These are phyloP conservation scores for Sciurus vulgaris DNA, from an alignment of 2,797 vertebrate genomes.

Conservation along the genomic window DNA sequence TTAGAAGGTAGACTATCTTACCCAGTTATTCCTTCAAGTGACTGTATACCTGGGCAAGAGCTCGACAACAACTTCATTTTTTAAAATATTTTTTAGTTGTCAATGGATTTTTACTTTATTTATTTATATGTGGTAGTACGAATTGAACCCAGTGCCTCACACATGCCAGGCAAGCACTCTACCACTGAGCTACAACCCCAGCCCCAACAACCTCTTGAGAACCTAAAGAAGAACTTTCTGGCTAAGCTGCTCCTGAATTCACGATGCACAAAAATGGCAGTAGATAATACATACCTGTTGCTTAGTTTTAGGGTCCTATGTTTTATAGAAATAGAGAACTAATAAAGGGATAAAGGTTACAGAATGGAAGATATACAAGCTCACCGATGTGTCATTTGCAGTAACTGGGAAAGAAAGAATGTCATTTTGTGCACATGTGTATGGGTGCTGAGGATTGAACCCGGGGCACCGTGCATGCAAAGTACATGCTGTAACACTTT, in stretches of 20 bases:
- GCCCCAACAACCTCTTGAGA: background rate
- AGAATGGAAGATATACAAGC: background rate
- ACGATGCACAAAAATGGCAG: background rate
- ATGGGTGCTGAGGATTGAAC: no score
- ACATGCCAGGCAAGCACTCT: no score
- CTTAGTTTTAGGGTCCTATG: background rate
- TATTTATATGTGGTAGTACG: no score
- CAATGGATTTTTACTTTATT: no score
- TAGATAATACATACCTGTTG: background rate
- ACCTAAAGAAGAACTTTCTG: background rate
- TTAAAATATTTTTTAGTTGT: no score
- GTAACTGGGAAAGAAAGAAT: background rate
- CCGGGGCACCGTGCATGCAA: no score
- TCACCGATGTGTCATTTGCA: background rate
- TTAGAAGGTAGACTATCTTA: background rate
- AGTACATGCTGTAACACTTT: no score
- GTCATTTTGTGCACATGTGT: background rate
- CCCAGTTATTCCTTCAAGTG: background rate
- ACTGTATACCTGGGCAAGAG: background rate
- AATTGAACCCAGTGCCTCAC: no score
- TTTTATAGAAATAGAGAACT: background rate
- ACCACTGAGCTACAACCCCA: no score
- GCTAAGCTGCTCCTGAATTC: background rate
- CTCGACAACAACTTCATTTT: background rate
- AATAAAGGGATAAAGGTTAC: background rate